Evolutionary conservation across 2,888 invertebrate genomes (phyloP), one percentile per base, ranked within the genome.

Genomic region (Lasioglossum calceatum): DNA sequence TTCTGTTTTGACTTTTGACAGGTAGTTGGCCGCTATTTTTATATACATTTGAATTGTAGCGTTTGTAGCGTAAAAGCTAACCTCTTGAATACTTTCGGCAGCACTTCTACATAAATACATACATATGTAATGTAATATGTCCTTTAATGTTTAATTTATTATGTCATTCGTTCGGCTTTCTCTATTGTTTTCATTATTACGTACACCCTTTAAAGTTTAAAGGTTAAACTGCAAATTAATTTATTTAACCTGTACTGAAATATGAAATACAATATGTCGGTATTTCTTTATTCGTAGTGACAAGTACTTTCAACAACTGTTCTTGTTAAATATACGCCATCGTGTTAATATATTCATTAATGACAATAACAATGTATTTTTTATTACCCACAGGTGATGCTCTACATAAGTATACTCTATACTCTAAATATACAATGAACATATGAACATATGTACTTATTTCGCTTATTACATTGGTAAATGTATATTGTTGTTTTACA

Each of bases 1-100:
- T 54, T 77, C 74, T 74, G 79, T 71, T 80, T 75, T 79, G 72
- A 47, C 79, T 71, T 80, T 75, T 79, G 72, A 47, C 79, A 87
- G 74, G 74, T 87, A 80, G 71, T 71, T 39, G 19, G 16, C n/a
- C 23, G 36, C 27, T 67, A 39, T 19, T 50, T 71, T 61, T 73
- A n/a, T 71, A 42, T n/a, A 1, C 42, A 32, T 50, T 72, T 73
- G 27, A 70, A 32, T 27, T 27, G 27, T 27, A 27, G 27, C 27
- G 27, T 27, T 64, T 50, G n/a, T 23, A 39, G 7, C 19, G 4
- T 32, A 14, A n/a, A 12, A 70, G 36, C n/a, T 81, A 81, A 77
- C 85, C 85, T 67, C 64, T 42, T 67, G 1, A 5, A 64, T 16
- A 14, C 4, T 23, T 50, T 16, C 2, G 12, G 14, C 36, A 27